These are phyloP conservation scores for Bactericera cockerelli DNA, from an alignment of 1,140 invertebrate genomes.

Conservation along the genomic window DNA sequence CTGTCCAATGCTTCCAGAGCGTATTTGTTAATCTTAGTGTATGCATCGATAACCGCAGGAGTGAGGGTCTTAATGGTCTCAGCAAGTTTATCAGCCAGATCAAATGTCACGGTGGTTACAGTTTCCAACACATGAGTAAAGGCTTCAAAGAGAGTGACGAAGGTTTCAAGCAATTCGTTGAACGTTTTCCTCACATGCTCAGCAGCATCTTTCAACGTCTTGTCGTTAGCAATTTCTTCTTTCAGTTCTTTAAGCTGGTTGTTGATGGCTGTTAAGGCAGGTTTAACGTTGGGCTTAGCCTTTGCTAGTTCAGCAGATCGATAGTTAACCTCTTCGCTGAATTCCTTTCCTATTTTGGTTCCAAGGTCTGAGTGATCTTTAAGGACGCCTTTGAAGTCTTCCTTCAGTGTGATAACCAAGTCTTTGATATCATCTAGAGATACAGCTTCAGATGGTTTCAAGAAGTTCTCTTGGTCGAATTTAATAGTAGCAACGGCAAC, in stretches of 20 bases:
- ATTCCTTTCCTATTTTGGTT: constrained; percentile 5
- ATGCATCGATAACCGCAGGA: constrained; percentile 3
- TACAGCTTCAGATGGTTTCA: constrained; percentile 45
- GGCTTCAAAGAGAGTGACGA: constrained; percentile 31
- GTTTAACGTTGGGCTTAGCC: constrained; percentile 40
- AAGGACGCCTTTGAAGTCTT: constrained; percentile 7
- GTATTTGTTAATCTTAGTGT: constrained; percentile 7
- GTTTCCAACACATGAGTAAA: constrained; percentile 11
- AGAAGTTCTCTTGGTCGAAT: constrained; percentile 45
- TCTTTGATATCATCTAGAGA: constrained; percentile 44
- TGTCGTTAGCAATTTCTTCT: constrained; percentile 45
- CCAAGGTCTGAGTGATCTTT: neutral
- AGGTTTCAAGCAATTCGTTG: constrained; percentile 20
- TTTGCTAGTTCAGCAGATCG: constrained; percentile 34
- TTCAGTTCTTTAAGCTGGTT: constrained; percentile 41
- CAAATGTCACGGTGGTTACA: neutral
- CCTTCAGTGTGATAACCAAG: constrained; percentile 29
- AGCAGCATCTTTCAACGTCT: constrained; percentile 44
- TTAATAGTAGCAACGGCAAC: constrained; percentile 31
- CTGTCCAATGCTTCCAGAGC: neutral
- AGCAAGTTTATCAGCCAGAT: constrained; percentile 7
- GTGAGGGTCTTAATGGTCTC: neutral
- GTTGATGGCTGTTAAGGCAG: constrained; percentile 38
- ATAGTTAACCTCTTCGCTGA: constrained; percentile 28
- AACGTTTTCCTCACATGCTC: constrained; percentile 31